Evolutionary conservation across 1,140 invertebrate species (phyloP), one percentile per base, ranked within the genome.

Genomic region (Ladona fulva): DNA sequence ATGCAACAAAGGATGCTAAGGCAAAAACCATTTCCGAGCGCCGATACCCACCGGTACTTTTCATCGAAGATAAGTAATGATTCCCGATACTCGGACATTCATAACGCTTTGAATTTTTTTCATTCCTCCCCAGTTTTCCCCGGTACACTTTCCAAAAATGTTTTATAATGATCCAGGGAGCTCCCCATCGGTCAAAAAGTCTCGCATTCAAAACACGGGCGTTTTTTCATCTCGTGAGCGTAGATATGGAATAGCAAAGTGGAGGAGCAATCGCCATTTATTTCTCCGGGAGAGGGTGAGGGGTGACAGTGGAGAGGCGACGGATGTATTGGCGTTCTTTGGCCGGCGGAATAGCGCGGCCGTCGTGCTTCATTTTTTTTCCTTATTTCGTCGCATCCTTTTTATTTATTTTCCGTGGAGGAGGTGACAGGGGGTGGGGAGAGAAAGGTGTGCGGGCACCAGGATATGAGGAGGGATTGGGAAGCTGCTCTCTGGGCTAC

Each of bases 371-470:
- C 52, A 16, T 22, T 22, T 22, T 66, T 19, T 22, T 66, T 22
- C 52, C 37, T 78, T 37, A n/a, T 73, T 75, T 66, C 52, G 52
- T 66, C 52, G 16, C 76, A 42, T 76, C 42, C 25, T 19, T 75
- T 78, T 66, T 78, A 74, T 78, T 78, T 52, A 19, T 19, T 25
- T 29, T 19, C 12, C 52, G 37, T 59, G 19, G 44, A 42, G 66
- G 42, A 75, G 74, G 76, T 42, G 42, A 42, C 24, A 42, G 44
- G 76, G 42, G 29, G 76, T 6, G n/a, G 73, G 24, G 24, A 52
- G 44, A 16, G 52, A 12, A 66, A 22, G 52, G 52, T 66, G 52
- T 66, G 52, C 1, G 44, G 10, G 44, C n/a, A n/a, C n/a, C n/a
- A 29, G 77, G 77, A 25, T 52, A 74, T 66, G 25, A 37, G 16